These are phyloP conservation scores for Drosophila bunnanda DNA, from an alignment of 2,888 invertebrate species.

Conservation along the genomic window DNA sequence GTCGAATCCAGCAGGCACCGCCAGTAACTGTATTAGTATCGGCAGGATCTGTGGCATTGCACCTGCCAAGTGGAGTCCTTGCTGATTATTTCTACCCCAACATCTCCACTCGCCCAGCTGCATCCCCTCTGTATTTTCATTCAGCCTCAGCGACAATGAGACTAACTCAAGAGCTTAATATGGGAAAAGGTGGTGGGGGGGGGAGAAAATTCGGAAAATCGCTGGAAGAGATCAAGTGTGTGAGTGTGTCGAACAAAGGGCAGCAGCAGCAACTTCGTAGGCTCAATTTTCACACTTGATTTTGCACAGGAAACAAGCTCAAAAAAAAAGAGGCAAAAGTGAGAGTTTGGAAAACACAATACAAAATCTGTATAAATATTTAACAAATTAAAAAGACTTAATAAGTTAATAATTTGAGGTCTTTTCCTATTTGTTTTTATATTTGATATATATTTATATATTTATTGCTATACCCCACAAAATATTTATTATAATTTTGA, in stretches of 20 bases:
- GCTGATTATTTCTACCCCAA: conserved; percentile 50
- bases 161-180: conserved; percentile 10
- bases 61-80: conserved; percentile 52
- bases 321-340: no score
- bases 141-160: conserved; percentile 48
- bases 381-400: no score
- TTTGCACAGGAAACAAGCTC: conserved; percentile 37
- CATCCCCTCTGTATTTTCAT: conserved; percentile 32
- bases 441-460: background rate
- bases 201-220: background rate
- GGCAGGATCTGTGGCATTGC: conserved; percentile 28
- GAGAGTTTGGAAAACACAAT: background rate
- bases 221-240: background rate
- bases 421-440: background rate
- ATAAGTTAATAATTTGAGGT: no score
- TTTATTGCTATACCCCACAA: background rate
- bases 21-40: conserved; percentile 6
- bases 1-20: conserved; percentile 51
- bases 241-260: conserved; percentile 31
- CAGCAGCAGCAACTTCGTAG: conserved; percentile 53
- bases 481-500: background rate
- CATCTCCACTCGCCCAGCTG: conserved; percentile 5
- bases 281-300: conserved; percentile 73
- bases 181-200: background rate
- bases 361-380: background rate